A percentile compares a stretch with the other conserved stretches of the same genome.
Conservation (phyloP, 2,888 invertebrate genomes). For the Choristoneura rosaceana region DNA sequence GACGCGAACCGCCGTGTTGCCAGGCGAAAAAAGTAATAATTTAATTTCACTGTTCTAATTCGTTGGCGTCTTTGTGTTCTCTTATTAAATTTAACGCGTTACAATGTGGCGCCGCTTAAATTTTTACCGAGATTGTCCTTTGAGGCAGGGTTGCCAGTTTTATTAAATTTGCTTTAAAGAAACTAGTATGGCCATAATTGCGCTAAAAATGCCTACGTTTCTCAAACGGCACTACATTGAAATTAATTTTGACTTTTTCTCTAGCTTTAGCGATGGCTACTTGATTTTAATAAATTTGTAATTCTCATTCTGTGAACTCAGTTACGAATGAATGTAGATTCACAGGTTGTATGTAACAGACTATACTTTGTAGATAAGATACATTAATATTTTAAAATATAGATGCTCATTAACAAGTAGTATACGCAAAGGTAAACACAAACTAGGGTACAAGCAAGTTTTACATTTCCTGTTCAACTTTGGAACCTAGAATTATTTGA, state of each 20-base stretch:
- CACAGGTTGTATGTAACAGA: too few species aligned
- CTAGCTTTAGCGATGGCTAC: not conserved
- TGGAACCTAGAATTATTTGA: too few species aligned
- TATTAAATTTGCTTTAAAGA: not conserved
- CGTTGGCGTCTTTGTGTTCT: conserved; percentile 48
- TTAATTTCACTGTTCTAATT: conserved; percentile 45
- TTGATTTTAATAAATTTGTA: not conserved
- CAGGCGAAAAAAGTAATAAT: conserved; percentile 40
- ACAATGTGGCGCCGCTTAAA: conserved; percentile 36
- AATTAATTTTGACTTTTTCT: not conserved
- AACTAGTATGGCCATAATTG: not conserved
- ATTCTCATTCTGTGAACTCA: too few species aligned
- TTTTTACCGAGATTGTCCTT: conserved; percentile 15
- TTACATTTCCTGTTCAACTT: too few species aligned
- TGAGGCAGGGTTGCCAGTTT: conserved; percentile 6
- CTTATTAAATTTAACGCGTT: conserved; percentile 48
- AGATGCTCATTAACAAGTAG: too few species aligned
- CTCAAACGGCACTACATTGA: not conserved
- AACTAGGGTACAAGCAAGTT: too few species aligned
- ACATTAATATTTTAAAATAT: too few species aligned
- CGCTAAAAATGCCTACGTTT: not conserved
- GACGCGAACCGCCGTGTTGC: conserved; percentile 47
- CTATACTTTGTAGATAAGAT: too few species aligned
- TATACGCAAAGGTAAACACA: too few species aligned
- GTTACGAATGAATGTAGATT: too few species aligned